Base-by-base conservation (phyloP, 1,140 invertebrate genomes). In the Papilio polyxenes region DNA sequence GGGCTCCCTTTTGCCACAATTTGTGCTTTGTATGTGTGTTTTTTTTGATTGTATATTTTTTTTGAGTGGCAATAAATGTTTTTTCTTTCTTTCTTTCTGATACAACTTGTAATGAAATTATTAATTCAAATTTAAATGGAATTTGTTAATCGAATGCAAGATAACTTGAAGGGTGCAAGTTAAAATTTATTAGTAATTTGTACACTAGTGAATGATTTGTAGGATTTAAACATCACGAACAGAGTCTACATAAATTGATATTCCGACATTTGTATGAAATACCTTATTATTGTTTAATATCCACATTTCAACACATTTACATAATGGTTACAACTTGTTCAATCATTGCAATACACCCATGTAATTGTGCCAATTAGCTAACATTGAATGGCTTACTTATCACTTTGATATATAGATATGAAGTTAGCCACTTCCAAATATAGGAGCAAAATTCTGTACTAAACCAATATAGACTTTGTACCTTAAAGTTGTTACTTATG, bases 241-340 rank as follows among this genome's bases (percentile, higher is more conserved):
- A 15, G 8, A 31, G 23, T 37, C 65, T 37, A 69, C 37, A 37
- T 69, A 69, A 69, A 69, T 69, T 69, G 17, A 15, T 11, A 69
- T 15, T 69, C 31, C 37, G 65, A 69, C 65, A 69, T 69, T 69
- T 11, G 65, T 69, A 69, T 69, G 65, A 69, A 69, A 69, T 69
- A 69, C 37, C 31, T 15, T 11, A 69, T 69, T 69, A 69, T 69
- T 69, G 65, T 69, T 69, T 69, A 69, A 37, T 69, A 15, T 69
- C 11, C 8, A 40, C 15, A 11, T 31, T 31, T 69, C 65, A 37
- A 69, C n/a, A n/a, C n/a, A n/a, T n/a, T n/a, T n/a, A n/a, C n/a
- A n/a, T n/a, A 37, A 69, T 69, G 23, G 31, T 15, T 37, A 69
- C 13, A 69, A 69, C 15, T 37, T 69, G 23, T 37, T 37, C 65